These are phyloP conservation scores for Lophura nycthemera DNA, from an alignment of 2,113 vertebrate genomes.

Conservation along the genomic window DNA sequence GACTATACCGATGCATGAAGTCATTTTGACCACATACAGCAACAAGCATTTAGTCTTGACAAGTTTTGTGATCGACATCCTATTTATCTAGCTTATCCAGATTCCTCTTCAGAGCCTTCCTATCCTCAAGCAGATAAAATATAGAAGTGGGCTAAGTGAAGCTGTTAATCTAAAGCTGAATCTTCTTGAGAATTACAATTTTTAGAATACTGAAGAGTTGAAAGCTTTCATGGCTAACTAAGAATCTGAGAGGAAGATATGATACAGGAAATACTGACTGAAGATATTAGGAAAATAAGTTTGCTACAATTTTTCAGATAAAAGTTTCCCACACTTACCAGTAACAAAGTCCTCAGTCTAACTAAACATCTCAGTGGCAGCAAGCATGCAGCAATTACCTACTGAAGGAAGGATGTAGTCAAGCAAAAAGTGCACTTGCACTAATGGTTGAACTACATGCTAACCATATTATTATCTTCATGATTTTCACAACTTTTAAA, in stretches of 20 bases:
- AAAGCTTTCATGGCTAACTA: not conserved
- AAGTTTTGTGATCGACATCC: not conserved
- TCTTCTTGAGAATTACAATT: not conserved
- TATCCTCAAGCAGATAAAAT: not conserved
- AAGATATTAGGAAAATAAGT: not conserved
- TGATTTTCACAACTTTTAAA: not conserved
- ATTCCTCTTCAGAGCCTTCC: not conserved
- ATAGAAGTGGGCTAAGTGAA: not conserved
- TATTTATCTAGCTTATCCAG: not conserved
- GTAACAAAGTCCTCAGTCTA: not conserved
- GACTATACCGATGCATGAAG: not conserved
- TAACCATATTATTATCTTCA: not conserved
- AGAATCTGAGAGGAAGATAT: not conserved
- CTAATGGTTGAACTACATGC: not conserved
- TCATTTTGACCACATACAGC: not conserved
- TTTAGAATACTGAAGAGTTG: not conserved
- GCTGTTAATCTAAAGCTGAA: not conserved
- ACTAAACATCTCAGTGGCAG: not conserved
- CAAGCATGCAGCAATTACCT: not conserved
- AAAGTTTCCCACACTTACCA: not conserved
- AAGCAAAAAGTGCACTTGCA: not conserved
- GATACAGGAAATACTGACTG: not conserved
- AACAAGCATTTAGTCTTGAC: not conserved
- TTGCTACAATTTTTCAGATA: not conserved
- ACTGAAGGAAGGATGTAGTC: accelerated